A percentile compares a stretch with the other conserved stretches of the same genome.
Conservation (phyloP, 2,797 vertebrate genomes). For the Tinamus major region DNA sequence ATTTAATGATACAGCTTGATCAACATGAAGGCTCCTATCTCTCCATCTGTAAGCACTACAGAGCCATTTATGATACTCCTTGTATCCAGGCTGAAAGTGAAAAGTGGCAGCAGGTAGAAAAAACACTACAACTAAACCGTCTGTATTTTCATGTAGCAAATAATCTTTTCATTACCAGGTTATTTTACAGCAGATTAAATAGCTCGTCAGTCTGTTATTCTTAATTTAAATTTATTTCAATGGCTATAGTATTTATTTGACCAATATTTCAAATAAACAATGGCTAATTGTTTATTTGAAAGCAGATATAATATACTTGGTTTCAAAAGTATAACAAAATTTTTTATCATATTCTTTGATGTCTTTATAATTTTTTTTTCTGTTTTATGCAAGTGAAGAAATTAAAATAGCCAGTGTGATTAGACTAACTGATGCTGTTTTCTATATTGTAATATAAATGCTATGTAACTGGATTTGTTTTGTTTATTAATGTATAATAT, state of each 20-base stretch:
- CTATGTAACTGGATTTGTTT: not conserved
- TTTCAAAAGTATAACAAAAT: not conserved
- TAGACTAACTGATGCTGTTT: not conserved
- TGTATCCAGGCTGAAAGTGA: constrained; percentile 95
- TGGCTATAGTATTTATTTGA: not conserved
- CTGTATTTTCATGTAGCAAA: not conserved
- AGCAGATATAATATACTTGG: not conserved
- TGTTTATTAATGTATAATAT: not conserved
- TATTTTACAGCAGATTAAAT: not conserved
- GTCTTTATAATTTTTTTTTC: not conserved
- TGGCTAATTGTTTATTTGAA: not conserved
- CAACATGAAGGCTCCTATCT: constrained; percentile 97
- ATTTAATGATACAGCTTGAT: constrained; percentile 98
- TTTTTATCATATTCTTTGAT: not conserved
- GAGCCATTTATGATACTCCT: constrained; percentile 97
- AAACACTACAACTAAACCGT: not conserved
- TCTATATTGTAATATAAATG: not conserved
- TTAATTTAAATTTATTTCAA: not conserved
- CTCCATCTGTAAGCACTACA: constrained; percentile 98
- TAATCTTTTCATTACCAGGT: not conserved
- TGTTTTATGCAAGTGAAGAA: not conserved
- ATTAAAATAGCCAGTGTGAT: not conserved
- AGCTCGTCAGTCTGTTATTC: not conserved
- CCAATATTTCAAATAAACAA: too few relatives aligned
- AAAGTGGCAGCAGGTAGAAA: constrained; percentile 96